Percentiles rank a stretch among this genome's conserved stretches.
Evolutionary conservation across 2,888 invertebrate species (phyloP).

Genomic region (Stenotaenia linearis): DNA sequence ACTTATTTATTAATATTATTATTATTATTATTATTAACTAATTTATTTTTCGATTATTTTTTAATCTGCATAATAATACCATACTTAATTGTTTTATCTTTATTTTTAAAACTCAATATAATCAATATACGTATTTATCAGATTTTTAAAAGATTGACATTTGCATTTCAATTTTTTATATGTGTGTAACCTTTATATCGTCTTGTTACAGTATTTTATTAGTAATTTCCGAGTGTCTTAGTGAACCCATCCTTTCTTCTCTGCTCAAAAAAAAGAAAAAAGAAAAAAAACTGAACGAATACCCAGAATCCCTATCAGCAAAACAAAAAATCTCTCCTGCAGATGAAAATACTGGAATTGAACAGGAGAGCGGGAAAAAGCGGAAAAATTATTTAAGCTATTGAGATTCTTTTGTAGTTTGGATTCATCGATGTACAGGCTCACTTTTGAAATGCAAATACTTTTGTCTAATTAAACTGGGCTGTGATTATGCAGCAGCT

Average conservation of each 20-base stretch:
- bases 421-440: slow-evolving; percentile 16
- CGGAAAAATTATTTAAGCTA: neutral
- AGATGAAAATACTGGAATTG: neutral
- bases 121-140: neutral
- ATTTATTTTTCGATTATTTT: neutral
- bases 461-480: slow-evolving; percentile 17
- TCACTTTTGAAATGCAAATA: slow-evolving; percentile 23
- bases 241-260: slow-evolving; percentile 23
- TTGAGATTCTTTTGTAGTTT: neutral
- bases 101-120: neutral
- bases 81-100: neutral
- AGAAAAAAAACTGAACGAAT: no score
- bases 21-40: no score
- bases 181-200: neutral
- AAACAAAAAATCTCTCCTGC: neutral
- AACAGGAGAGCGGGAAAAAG: neutral
- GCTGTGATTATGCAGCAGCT: slow-evolving; percentile 6
- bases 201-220: neutral
- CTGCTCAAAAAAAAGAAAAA: neutral
- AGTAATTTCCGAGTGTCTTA: slow-evolving; percentile 26
- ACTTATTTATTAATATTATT: neutral
- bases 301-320: slow-evolving; percentile 8
- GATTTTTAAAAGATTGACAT: neutral
- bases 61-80: neutral
- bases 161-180: neutral